Evolutionary conservation across 2,888 invertebrate species (phyloP), one percentile per base, ranked within the genome.

Genomic region (Venustoraphidia nigricollis): DNA sequence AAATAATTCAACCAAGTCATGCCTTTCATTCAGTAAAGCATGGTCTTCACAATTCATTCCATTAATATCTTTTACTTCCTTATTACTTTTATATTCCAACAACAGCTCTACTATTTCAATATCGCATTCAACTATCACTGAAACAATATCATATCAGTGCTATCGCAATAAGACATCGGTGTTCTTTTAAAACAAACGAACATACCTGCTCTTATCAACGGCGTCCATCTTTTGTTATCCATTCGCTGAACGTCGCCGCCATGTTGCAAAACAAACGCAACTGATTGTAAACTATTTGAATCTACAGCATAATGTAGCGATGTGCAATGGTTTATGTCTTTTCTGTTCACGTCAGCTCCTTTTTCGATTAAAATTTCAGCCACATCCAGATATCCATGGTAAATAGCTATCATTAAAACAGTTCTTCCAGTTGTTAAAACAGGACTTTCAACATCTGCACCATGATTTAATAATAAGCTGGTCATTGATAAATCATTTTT

Each of bases 251-350:
- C 54, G 53, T 71, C 63, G 0, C 70, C 66, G 0, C 67, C 67
- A 1, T 53, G 54, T 45, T 64, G 62, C 43, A 75, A 52, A 53
- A 64, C 65, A 27, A 61, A 67, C 48, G 57, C 43, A 2, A 66
- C 62, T 50, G 54, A 58, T 34, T 61, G 59, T 9, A 67, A 35
- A 50, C 60, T 58, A 49, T 70, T 59, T 0, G 73, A 70, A 62
- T 75, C 76, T 3, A 71, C 73, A 1, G 75, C 75, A 57, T 69
- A 70, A 59, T 76, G 76, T 52, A 75, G 66, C 10, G 65, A 63
- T 9, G 69, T 70, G 1, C 75, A 64, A 0, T 64, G 68, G 56
- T 75, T 76, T 27, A 69, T 55, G 54, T 76, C 76, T 0, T 58
- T 54, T 35, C 53, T 48, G 14, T 54, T 46, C n/a, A 67, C 56